phyloP scores from a whole-genome alignment of 2,113 vertebrate genomes.

The Cynoglossus semilaevis region DNA sequence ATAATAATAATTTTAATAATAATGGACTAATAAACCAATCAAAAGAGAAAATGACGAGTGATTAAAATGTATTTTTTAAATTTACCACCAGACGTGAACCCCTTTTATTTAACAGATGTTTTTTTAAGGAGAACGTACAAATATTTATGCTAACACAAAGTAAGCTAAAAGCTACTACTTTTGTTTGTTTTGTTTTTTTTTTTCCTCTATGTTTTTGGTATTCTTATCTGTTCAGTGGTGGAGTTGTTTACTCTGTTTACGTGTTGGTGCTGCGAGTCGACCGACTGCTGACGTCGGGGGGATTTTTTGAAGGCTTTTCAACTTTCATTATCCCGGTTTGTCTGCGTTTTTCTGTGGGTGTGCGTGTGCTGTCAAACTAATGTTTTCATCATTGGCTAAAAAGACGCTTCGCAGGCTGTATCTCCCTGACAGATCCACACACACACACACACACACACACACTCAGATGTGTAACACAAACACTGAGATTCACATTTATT shows the following conservation, averaged over 20 bases:
- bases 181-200: not conserved
- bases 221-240: conserved; percentile 44
- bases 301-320: conserved; percentile 58
- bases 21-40: too few species aligned
- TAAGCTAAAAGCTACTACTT: conserved; percentile 1
- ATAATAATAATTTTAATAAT: too few species aligned
- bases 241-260: conserved; percentile 53
- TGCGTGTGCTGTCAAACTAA: conserved; percentile 59
- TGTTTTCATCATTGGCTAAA: conserved; percentile 70
- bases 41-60: too few species aligned
- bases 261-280: conserved; percentile 48
- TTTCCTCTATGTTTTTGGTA: too few species aligned
- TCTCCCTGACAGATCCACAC: conserved; percentile 58
- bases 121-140: conserved; percentile 39
- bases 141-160: conserved; percentile 3
- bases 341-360: conserved; percentile 8
- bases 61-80: conserved; percentile 57
- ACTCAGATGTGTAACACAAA: conserved; percentile 14
- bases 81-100: conserved; percentile 34
- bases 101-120: conserved; percentile 55
- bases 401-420: conserved; percentile 57
- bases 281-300: conserved; percentile 51
- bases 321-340: conserved; percentile 65
- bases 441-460: conserved; percentile 15
- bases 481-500: conserved; percentile 4